phyloP scores from a whole-genome alignment of 2,797 vertebrate species.

The Phataginus tetradactyla region DNA sequence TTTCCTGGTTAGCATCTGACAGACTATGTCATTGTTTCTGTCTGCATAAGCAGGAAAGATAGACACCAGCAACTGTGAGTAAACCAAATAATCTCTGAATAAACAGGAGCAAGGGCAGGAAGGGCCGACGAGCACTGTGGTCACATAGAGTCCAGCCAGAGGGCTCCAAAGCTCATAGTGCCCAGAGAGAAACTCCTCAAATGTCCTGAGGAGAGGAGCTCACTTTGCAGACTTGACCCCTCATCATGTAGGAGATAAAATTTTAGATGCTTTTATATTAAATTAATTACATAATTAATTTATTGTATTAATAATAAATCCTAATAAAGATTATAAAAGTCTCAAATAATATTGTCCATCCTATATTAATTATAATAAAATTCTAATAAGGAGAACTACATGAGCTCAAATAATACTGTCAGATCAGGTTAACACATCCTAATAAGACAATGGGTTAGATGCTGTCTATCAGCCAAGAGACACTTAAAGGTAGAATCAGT shows the following conservation, averaged over 20 bases:
- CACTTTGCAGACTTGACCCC: background rate
- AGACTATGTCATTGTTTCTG: background rate
- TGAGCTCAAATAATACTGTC: background rate
- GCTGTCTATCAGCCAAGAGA: background rate
- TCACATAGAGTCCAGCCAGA: background rate
- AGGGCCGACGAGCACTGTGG: background rate
- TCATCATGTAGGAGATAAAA: background rate
- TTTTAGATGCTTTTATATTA: background rate
- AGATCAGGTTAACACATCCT: background rate
- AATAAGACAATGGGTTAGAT: background rate
- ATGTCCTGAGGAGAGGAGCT: background rate
- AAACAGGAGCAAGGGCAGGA: background rate
- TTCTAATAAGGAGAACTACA: background rate
- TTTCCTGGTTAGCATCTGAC: background rate
- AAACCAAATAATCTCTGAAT: slow-evolving; percentile 25
- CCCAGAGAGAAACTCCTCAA: accelerated
- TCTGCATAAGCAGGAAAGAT: background rate
- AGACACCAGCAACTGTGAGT: background rate
- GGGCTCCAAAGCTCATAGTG: accelerated
- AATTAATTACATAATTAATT: too few species aligned
- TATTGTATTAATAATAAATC: background rate
- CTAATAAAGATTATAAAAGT: background rate
- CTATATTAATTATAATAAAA: background rate
- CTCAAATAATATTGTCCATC: background rate
- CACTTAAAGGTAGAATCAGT: background rate